These are phyloP conservation scores for Cheilosia pagana DNA, from an alignment of 2,888 invertebrate genomes.

Conservation along the genomic window DNA sequence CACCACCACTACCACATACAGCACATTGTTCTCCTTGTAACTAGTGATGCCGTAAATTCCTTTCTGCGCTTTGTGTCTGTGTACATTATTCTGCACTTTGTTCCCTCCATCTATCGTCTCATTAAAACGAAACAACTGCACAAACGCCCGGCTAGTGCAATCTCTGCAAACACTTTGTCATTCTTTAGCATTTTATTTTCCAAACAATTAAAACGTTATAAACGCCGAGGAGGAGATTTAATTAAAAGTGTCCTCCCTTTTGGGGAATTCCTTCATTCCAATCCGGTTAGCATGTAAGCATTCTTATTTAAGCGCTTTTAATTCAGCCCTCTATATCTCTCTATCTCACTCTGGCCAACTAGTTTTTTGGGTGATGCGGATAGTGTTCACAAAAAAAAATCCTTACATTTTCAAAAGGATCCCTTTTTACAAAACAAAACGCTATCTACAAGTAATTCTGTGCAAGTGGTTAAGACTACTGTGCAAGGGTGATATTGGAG, in stretches of 20 bases:
- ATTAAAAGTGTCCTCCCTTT: slow-evolving; percentile 72
- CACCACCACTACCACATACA: not conserved
- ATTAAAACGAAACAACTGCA: slow-evolving; percentile 41
- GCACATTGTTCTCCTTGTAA: slow-evolving; percentile 26
- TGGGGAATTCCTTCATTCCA: slow-evolving; percentile 47
- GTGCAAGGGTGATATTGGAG: not conserved
- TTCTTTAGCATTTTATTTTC: slow-evolving; percentile 57
- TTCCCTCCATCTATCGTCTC: slow-evolving; percentile 25
- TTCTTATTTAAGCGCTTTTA: slow-evolving; percentile 49
- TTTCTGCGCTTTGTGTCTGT: slow-evolving; percentile 8
- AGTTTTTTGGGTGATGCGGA: slow-evolving; percentile 6
- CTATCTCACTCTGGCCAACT: slow-evolving; percentile 23
- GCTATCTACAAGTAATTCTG: slow-evolving; percentile 5
- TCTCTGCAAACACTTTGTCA: slow-evolving; percentile 67
- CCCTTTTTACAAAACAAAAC: slow-evolving; percentile 6
- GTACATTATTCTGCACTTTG: slow-evolving; percentile 37
- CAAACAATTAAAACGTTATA: slow-evolving; percentile 67
- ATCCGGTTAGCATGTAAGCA: slow-evolving; percentile 52
- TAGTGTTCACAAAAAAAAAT: not conserved
- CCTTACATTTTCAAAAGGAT: slow-evolving; percentile 5
- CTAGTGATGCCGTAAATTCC: not conserved
- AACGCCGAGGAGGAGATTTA: slow-evolving; percentile 61
- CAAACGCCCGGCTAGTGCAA: slow-evolving; percentile 4
- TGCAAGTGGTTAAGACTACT: slow-evolving; percentile 17
- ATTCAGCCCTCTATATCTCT: too few species aligned